phyloP scores from a whole-genome alignment of 1,140 invertebrate genomes.

The Calycopis cecrops region DNA sequence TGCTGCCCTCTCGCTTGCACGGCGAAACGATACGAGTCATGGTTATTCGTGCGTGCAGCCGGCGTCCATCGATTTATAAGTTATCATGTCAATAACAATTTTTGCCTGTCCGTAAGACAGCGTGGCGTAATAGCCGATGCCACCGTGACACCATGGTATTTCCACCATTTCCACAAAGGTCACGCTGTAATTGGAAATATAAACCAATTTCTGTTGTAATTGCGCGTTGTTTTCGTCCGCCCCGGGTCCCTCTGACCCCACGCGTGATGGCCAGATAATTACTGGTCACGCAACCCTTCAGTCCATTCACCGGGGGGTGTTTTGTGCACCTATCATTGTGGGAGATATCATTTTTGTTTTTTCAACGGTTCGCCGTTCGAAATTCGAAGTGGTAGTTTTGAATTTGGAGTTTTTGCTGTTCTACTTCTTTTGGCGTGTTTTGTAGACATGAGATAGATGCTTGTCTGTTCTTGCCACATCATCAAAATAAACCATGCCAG shows the following conservation, averaged over 20 bases:
- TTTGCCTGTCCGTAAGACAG: too few relatives aligned
- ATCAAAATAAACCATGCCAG: too few relatives aligned
- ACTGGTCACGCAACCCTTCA: constrained; percentile 42
- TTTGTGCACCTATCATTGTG: neutral
- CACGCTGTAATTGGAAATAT: constrained; percentile 6
- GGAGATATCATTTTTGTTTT: neutral
- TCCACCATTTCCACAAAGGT: constrained; percentile 6
- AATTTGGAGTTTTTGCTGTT: too few relatives aligned
- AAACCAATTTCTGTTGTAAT: constrained; percentile 12
- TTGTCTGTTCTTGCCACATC: too few relatives aligned
- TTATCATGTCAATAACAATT: too few relatives aligned
- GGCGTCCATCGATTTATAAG: too few relatives aligned
- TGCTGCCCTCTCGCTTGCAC: too few relatives aligned
- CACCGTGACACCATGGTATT: neutral
- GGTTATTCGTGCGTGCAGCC: too few relatives aligned
- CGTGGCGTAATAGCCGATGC: too few relatives aligned
- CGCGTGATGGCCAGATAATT: constrained; percentile 45
- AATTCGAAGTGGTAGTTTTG: neutral
- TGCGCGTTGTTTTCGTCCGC: constrained; percentile 12
- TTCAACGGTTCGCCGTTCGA: neutral
- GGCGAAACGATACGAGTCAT: too few relatives aligned
- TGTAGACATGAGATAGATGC: too few relatives aligned
- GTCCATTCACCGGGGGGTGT: constrained; percentile 32
- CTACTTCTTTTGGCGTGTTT: too few relatives aligned
- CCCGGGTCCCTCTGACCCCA: constrained; percentile 22